A percentile compares a stretch with the other conserved stretches of the same genome.
Conservation (phyloP, 2,888 invertebrate species). For the Chalcis sispes region DNA sequence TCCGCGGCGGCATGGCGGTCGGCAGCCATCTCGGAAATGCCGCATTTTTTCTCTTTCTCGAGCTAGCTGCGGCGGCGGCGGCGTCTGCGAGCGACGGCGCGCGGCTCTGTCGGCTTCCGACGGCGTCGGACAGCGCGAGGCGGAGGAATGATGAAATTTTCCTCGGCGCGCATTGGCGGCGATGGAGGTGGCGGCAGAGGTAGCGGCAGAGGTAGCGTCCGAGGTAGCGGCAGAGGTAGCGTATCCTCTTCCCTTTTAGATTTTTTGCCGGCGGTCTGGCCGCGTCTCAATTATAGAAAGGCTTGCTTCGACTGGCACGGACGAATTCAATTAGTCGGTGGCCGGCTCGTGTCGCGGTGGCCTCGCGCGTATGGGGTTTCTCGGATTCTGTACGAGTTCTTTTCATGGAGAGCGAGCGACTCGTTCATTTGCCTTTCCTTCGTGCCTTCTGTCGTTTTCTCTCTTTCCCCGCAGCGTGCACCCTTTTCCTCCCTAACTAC, state of each 20-base stretch:
- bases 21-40: conserved; percentile 35
- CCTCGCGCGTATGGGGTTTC: conserved; percentile 72
- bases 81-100: background rate
- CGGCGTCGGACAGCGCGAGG: conserved; percentile 14
- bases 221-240: conserved; percentile 53
- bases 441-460: conserved; percentile 58
- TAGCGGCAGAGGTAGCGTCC: background rate
- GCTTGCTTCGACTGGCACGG: conserved; percentile 75
- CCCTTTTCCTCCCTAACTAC: conserved; percentile 17
- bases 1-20: background rate
- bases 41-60: conserved; percentile 14
- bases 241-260: conserved; percentile 70
- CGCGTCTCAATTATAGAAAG: conserved; percentile 76
- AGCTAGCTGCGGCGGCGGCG: background rate
- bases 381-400: conserved; percentile 76
- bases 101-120: background rate
- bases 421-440: conserved; percentile 75
- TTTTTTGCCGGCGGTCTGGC: conserved; percentile 72
- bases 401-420: conserved; percentile 71
- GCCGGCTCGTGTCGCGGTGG: conserved; percentile 72
- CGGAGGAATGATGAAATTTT: conserved; percentile 63
- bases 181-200: conserved; percentile 33
- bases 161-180: conserved; percentile 61
- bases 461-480: conserved; percentile 47
- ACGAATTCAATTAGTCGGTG: conserved; percentile 76